Conservation (phyloP, 2,888 invertebrate species). For the Scaptomyza flava region DNA sequence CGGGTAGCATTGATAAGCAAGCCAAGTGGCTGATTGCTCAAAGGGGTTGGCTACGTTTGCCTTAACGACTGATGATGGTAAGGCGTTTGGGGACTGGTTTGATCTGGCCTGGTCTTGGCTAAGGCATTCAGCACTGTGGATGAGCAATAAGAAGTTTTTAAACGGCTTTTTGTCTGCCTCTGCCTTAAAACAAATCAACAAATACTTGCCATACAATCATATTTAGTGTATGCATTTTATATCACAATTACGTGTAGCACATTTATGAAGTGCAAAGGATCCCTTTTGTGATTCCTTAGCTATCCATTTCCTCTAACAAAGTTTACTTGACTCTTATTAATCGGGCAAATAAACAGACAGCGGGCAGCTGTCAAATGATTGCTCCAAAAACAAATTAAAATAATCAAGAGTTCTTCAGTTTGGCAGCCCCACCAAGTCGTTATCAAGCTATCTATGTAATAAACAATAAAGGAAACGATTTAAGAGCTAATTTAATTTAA, state of each 20-base stretch:
- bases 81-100: neutral
- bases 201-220: slow-evolving; percentile 63
- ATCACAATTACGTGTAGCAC: slow-evolving; percentile 38
- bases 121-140: slow-evolving; percentile 17
- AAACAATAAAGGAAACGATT: neutral
- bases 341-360: slow-evolving; percentile 5
- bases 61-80: slow-evolving; percentile 11
- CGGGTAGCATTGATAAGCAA: slow-evolving; percentile 55
- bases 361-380: neutral
- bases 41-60: slow-evolving; percentile 45
- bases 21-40: slow-evolving; percentile 30
- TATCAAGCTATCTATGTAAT: neutral
- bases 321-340: slow-evolving; percentile 14
- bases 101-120: too few species aligned
- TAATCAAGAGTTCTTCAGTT: neutral
- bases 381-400: neutral
- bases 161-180: slow-evolving; percentile 49
- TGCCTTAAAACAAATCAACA: slow-evolving; percentile 69
- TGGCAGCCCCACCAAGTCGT: neutral
- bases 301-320: slow-evolving; percentile 7
- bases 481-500: neutral
- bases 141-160: slow-evolving; percentile 66
- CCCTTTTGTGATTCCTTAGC: neutral
- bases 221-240: slow-evolving; percentile 56
- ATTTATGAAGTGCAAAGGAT: slow-evolving; percentile 28